Evolutionary conservation across 1,140 invertebrate genomes (phyloP).

Genomic region (Portunus trituberculatus): DNA sequence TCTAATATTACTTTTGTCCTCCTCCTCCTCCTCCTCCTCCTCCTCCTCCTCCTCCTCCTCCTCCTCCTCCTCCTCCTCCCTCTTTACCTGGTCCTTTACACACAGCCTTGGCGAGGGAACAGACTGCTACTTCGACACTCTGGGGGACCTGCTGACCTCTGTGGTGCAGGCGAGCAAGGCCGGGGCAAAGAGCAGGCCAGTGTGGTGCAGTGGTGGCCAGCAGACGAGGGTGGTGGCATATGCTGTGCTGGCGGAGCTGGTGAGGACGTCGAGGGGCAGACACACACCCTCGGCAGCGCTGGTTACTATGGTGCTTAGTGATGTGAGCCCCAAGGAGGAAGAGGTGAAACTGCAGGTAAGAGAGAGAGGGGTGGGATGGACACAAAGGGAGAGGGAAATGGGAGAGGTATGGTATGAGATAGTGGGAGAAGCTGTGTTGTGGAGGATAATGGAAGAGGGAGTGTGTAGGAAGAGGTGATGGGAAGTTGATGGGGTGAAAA

Average conservation of each 20-base stretch:
- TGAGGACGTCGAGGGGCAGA: not conserved
- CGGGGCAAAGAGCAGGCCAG: not conserved
- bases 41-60: not conserved
- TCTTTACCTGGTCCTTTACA: not conserved
- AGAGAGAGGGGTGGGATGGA: not conserved
- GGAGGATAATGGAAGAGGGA: too few species aligned
- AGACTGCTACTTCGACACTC: slow-evolving; percentile 28
- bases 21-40: not conserved
- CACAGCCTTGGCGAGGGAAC: slow-evolving; percentile 44
- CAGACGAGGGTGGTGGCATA: slow-evolving; percentile 49
- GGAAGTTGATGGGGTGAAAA: too few species aligned
- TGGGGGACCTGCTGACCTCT: slow-evolving; percentile 27
- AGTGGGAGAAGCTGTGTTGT: too few species aligned
- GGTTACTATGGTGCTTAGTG: not conserved
- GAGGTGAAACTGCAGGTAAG: slow-evolving; percentile 43
- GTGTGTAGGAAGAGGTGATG: too few species aligned
- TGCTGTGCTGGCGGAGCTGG: not conserved
- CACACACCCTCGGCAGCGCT: not conserved
- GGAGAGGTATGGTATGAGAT: too few species aligned
- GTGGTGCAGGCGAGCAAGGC: not conserved
- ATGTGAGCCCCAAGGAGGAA: not conserved
- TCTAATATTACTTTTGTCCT: not conserved
- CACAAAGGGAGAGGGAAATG: not conserved
- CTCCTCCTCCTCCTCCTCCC: not conserved
- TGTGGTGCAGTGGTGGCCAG: slow-evolving; percentile 39